A percentile compares a stretch with the other conserved stretches of the same genome.
These are phyloP conservation scores for Troides aeacus DNA, from an alignment of 2,888 invertebrate genomes.

Conservation along the genomic window DNA sequence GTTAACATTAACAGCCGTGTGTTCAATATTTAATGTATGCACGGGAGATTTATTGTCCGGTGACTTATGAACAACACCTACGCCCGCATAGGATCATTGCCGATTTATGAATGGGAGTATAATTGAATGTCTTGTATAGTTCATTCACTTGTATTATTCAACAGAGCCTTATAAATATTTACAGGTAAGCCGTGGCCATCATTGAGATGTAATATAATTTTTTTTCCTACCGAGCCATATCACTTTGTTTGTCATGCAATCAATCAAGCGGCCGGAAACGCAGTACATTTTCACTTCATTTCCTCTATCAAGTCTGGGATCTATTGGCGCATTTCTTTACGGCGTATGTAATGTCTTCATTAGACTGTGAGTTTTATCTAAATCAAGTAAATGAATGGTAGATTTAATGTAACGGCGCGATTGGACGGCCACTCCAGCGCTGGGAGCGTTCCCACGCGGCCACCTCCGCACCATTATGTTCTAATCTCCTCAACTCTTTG, in stretches of 20 bases:
- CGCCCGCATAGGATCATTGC: slow-evolving; percentile 54
- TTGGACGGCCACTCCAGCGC: slow-evolving; percentile 72
- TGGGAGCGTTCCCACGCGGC: slow-evolving; percentile 79
- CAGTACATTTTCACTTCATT: slow-evolving; percentile 7
- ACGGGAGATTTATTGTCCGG: slow-evolving; percentile 49
- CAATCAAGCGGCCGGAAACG: slow-evolving; percentile 21
- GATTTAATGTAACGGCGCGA: slow-evolving; percentile 70
- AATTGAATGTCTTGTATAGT: slow-evolving; percentile 59
- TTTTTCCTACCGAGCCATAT: slow-evolving; percentile 6
- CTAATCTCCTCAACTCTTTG: slow-evolving; percentile 76
- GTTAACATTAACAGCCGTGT: background rate
- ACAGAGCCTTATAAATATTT: slow-evolving; percentile 42
- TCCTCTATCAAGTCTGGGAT: slow-evolving; percentile 40
- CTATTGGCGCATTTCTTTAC: slow-evolving; percentile 21
- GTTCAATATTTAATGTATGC: slow-evolving; percentile 24
- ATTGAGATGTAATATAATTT: slow-evolving; percentile 17
- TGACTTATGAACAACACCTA: slow-evolving; percentile 60
- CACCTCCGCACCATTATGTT: slow-evolving; percentile 79
- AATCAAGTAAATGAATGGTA: slow-evolving; percentile 74
- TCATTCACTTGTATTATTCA: slow-evolving; percentile 51
- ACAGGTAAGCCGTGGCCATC: slow-evolving; percentile 32
- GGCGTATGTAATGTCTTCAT: slow-evolving; percentile 25
- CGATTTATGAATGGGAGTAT: slow-evolving; percentile 63
- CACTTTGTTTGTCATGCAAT: slow-evolving; percentile 16
- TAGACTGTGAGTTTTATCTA: slow-evolving; percentile 51